phyloP scores from a whole-genome alignment of 2,113 vertebrate species.

The Syngnathus typhle region DNA sequence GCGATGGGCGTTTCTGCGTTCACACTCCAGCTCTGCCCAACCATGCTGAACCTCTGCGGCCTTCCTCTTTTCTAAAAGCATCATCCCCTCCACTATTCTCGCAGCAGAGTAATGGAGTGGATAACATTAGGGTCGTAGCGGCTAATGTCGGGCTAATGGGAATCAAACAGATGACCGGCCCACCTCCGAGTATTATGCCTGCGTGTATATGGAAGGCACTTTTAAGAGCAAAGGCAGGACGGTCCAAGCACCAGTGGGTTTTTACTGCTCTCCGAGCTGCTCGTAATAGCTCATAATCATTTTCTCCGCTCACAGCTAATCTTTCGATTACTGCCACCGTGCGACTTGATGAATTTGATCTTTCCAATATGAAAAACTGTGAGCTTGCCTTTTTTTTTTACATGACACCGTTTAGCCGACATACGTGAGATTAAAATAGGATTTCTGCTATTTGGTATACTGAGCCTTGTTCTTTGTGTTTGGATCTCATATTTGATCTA shows the following conservation, averaged over 20 bases:
- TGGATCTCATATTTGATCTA: conserved; percentile 3
- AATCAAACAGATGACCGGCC: conserved; percentile 58
- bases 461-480: background rate
- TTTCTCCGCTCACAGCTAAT: conserved; percentile 10
- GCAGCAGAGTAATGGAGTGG: conserved; percentile 66
- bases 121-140: conserved; percentile 66
- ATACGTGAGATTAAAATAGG: background rate
- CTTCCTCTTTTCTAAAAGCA: conserved; percentile 49
- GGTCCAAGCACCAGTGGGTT: conserved; percentile 34
- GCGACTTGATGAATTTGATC: conserved; percentile 5
- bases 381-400: conserved; percentile 9
- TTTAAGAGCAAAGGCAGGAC: conserved; percentile 44
- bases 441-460: background rate
- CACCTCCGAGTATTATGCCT: conserved; percentile 55
- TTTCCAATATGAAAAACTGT: conserved; percentile 6
- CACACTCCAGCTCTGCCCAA: conserved; percentile 72
- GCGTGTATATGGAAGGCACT: conserved; percentile 43
- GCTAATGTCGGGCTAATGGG: conserved; percentile 70
- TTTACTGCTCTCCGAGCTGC: conserved; percentile 22
- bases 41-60: conserved; percentile 68
- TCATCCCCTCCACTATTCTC: conserved; percentile 54
- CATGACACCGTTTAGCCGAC: background rate
- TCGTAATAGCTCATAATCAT: conserved; percentile 22
- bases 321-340: conserved; percentile 5
- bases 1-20: conserved; percentile 65